These are phyloP conservation scores for Drosophila pruinosa DNA, from an alignment of 1,140 invertebrate genomes.

Conservation along the genomic window DNA sequence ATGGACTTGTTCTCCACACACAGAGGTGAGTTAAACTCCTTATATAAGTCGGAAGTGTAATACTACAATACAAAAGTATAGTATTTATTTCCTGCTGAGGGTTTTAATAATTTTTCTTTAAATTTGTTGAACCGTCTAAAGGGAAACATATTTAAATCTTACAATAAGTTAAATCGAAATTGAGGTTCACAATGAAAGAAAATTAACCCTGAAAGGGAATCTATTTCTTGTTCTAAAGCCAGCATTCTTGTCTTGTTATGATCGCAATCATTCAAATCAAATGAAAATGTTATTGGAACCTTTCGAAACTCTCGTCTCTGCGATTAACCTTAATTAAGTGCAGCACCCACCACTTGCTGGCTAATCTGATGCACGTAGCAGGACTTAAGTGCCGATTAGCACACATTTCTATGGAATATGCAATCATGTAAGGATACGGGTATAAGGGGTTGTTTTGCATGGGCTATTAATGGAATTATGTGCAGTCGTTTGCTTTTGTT, in stretches of 20 bases:
- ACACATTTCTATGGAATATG: constrained; percentile 1
- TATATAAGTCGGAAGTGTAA: not conserved
- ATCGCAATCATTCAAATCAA: not conserved
- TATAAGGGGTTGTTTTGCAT: not conserved
- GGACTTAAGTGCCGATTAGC: constrained; percentile 3
- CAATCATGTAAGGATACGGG: not conserved
- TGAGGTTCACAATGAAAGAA: too few relatives aligned
- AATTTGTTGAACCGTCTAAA: too few relatives aligned
- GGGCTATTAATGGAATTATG: not conserved
- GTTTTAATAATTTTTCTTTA: not conserved
- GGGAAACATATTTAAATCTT: too few relatives aligned
- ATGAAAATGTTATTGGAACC: not conserved
- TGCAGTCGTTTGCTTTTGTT: not conserved
- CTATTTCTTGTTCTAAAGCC: not conserved
- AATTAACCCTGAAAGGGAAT: not conserved
- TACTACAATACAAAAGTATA: not conserved
- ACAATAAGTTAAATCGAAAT: too few relatives aligned
- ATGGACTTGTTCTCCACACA: constrained; percentile 15
- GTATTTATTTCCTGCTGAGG: not conserved
- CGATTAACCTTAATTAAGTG: not conserved
- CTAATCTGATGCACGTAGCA: constrained; percentile 7
- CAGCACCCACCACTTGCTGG: not conserved
- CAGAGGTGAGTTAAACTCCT: constrained; percentile 37
- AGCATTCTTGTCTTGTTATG: not conserved
- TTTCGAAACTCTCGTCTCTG: not conserved